phyloP scores from a whole-genome alignment of 2,888 invertebrate genomes.

The Cheilosia urbana region DNA sequence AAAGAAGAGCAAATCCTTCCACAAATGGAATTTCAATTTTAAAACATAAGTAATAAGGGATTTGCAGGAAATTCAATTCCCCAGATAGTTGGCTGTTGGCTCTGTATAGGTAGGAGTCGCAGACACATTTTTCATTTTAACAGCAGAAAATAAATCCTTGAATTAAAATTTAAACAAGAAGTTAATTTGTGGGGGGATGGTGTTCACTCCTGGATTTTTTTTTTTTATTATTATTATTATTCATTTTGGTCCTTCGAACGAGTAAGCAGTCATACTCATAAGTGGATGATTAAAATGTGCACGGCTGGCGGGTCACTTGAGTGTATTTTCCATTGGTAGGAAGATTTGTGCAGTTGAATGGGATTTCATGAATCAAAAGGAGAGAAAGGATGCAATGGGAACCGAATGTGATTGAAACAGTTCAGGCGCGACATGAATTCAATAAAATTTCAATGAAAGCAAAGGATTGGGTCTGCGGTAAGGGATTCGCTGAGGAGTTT shows the following conservation, averaged over 20 bases:
- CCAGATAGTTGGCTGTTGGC: constrained; percentile 31
- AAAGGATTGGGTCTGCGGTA: too few relatives aligned
- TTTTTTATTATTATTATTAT: constrained; percentile 33
- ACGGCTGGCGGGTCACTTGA: constrained; percentile 57
- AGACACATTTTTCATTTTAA: neutral
- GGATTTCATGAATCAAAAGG: constrained; percentile 49
- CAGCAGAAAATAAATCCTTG: constrained; percentile 39
- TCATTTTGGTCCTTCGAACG: constrained; percentile 26
- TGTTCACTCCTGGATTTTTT: neutral
- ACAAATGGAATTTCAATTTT: constrained; percentile 69
- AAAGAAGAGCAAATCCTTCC: constrained; percentile 16
- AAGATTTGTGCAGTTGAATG: constrained; percentile 60
- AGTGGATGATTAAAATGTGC: constrained; percentile 72
- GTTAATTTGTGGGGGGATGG: neutral
- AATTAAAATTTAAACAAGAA: constrained; percentile 40
- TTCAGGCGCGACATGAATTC: constrained; percentile 26
- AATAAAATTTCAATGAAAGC: neutral
- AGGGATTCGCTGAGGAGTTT: too few relatives aligned
- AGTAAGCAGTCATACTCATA: constrained; percentile 41
- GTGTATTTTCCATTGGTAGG: constrained; percentile 52
- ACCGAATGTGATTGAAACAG: constrained; percentile 42
- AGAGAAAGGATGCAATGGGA: constrained; percentile 22
- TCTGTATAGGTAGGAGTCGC: neutral
- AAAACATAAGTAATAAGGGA: constrained; percentile 59
- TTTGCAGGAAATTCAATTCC: constrained; percentile 48